phyloP scores from a whole-genome alignment of 1,140 invertebrate species.

The Drosophila murphyi region DNA sequence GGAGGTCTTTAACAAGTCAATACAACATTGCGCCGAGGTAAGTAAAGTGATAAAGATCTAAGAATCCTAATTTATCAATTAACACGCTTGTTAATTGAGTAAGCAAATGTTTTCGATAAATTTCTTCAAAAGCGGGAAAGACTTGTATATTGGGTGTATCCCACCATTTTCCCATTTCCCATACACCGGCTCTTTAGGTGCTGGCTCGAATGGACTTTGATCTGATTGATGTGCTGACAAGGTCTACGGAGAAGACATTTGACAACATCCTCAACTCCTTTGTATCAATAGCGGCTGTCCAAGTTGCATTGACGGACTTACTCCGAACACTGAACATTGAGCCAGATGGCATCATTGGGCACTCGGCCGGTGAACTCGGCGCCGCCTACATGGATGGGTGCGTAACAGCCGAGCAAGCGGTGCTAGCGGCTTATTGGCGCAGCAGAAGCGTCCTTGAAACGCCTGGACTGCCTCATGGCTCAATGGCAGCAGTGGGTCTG shows the following conservation, averaged over 20 bases:
- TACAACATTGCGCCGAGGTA: conserved; percentile 89
- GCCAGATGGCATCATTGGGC: conserved; percentile 97
- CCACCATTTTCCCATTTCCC: neutral
- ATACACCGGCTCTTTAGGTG: conserved; percentile 25
- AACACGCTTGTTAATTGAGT: too few species aligned
- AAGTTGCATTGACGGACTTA: conserved; percentile 95
- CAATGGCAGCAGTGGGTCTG: conserved; percentile 95
- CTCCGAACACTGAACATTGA: conserved; percentile 90
- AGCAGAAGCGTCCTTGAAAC: conserved; percentile 94
- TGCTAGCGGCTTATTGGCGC: conserved; percentile 96
- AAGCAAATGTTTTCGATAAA: too few species aligned
- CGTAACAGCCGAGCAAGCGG: conserved; percentile 95
- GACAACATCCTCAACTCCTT: conserved; percentile 95
- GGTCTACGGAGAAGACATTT: conserved; percentile 90
- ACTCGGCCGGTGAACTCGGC: conserved; percentile 96
- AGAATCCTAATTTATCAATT: neutral
- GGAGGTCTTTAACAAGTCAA: conserved; percentile 91
- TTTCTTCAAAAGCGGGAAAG: too few species aligned
- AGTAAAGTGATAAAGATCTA: neutral
- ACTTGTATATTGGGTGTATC: too few species aligned
- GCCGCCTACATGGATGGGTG: conserved; percentile 98
- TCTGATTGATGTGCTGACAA: conserved; percentile 91
- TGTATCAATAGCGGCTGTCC: conserved; percentile 96
- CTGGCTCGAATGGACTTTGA: conserved; percentile 88
- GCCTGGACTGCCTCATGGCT: conserved; percentile 88